A percentile compares a stretch with the other conserved stretches of the same genome.
Conservation (phyloP, 1,140 invertebrate species). For the Triops longicaudatus region DNA sequence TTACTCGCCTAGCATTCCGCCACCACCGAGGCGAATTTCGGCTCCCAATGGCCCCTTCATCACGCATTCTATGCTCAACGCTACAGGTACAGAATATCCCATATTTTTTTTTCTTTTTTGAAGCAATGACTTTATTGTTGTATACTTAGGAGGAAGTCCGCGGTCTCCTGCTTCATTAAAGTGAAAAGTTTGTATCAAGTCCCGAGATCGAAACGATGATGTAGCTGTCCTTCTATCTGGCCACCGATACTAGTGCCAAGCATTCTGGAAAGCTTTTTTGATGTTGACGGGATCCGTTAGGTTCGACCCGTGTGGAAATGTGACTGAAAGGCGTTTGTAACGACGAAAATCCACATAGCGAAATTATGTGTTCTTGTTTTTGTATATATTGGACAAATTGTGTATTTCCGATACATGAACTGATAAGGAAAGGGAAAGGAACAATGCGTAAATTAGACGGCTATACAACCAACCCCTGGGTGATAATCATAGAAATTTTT, state of each 20-base stretch:
- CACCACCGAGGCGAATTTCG: neutral
- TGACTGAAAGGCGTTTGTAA: neutral
- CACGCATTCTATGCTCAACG: conserved; percentile 9
- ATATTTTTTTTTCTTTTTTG: neutral
- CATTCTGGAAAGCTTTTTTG: neutral
- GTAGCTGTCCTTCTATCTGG: neutral
- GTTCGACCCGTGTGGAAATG: neutral
- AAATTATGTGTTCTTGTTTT: neutral
- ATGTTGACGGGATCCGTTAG: neutral
- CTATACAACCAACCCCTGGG: conserved; percentile 10
- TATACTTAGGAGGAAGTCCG: neutral
- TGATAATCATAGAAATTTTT: conserved; percentile 16
- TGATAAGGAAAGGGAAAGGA: neutral
- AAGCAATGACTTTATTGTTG: neutral
- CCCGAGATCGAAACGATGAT: neutral
- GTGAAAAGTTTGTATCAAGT: neutral
- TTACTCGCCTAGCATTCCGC: conserved; percentile 7
- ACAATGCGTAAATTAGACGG: conserved; percentile 5
- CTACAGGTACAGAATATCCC: neutral
- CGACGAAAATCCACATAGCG: neutral
- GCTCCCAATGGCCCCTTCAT: neutral
- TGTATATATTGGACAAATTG: neutral
- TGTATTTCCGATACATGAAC: neutral
- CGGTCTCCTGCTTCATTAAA: conserved; percentile 1
- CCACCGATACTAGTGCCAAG: neutral